A percentile compares a stretch with the other conserved stretches of the same genome.
Evolutionary conservation across 2,888 invertebrate genomes (phyloP).

Genomic region (Eupithecia inturbata): DNA sequence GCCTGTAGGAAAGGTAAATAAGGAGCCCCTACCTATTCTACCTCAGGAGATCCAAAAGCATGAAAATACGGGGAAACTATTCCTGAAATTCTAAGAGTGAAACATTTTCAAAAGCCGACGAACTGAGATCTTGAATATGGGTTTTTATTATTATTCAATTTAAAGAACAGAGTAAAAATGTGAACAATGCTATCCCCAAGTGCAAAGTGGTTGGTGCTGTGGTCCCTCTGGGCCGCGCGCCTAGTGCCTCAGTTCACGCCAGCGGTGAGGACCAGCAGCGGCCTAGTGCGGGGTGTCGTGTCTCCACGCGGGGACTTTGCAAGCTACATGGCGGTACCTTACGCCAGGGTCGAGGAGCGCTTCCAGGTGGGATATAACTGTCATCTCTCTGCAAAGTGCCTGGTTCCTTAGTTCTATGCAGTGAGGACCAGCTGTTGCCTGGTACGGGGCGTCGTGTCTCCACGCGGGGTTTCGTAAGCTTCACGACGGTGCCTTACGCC

Average conservation of each 20-base stretch:
- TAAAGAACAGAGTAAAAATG: not conserved
- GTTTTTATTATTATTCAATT: not conserved
- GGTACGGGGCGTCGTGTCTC: conserved; percentile 60
- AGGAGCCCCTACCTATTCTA: not conserved
- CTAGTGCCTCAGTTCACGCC: conserved; percentile 66
- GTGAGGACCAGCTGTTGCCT: conserved; percentile 59
- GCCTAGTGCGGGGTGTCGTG: conserved; percentile 60
- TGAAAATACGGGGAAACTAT: not conserved
- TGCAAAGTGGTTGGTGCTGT: conserved; percentile 55
- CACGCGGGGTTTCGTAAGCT: conserved; percentile 37
- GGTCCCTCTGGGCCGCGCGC: conserved; percentile 71
- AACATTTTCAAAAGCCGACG: not conserved
- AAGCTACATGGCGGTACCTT: conserved; percentile 66
- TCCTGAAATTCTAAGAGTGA: not conserved
- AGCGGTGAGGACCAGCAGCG: conserved; percentile 57
- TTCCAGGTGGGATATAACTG: conserved; percentile 60
- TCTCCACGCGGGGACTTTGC: conserved; percentile 60
- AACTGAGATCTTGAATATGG: not conserved
- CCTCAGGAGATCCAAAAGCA: not conserved
- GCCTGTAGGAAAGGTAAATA: not conserved
- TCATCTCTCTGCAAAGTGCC: not conserved
- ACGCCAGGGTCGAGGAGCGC: conserved; percentile 59
- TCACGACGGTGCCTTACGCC: conserved; percentile 27
- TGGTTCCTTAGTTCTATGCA: conserved; percentile 22
- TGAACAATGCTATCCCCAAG: not conserved